Evolutionary conservation across 64 coral and sea anemone species (phyloP).

Genomic region (Stichodactyla mertensii): DNA sequence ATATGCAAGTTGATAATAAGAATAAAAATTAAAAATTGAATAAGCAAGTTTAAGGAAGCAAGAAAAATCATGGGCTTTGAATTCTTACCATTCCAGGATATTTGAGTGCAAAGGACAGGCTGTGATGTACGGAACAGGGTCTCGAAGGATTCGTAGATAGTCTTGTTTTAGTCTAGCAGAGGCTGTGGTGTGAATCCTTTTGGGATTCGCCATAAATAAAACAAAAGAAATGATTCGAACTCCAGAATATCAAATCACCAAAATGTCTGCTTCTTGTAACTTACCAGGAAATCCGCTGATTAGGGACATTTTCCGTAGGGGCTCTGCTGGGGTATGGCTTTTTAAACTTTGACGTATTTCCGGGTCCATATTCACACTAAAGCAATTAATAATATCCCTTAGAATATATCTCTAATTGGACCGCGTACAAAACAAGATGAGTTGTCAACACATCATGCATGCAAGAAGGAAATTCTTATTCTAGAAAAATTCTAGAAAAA

Average conservation of each 20-base stretch:
- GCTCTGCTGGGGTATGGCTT: background rate
- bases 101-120: conserved; percentile 91
- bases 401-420: too few relatives aligned
- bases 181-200: conserved; percentile 89
- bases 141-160: conserved; percentile 87
- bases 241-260: background rate
- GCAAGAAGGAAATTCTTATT: too few relatives aligned
- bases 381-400: too few relatives aligned
- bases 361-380: background rate
- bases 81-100: conserved; percentile 89
- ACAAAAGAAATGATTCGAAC: background rate
- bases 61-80: background rate
- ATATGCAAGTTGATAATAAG: background rate
- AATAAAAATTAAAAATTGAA: background rate
- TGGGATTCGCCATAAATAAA: conserved; percentile 76
- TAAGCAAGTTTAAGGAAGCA: background rate
- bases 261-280: background rate
- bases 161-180: conserved; percentile 91
- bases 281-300: background rate
- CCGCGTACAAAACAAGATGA: too few relatives aligned
- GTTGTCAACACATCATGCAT: too few relatives aligned
- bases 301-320: background rate
- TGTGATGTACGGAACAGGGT: conserved; percentile 93
- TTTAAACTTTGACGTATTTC: background rate
- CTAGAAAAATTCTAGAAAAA: too few relatives aligned